Evolutionary conservation across 2,797 vertebrate species (phyloP), one percentile per base, ranked within the genome.

Genomic region (Chloroceryle amazona): DNA sequence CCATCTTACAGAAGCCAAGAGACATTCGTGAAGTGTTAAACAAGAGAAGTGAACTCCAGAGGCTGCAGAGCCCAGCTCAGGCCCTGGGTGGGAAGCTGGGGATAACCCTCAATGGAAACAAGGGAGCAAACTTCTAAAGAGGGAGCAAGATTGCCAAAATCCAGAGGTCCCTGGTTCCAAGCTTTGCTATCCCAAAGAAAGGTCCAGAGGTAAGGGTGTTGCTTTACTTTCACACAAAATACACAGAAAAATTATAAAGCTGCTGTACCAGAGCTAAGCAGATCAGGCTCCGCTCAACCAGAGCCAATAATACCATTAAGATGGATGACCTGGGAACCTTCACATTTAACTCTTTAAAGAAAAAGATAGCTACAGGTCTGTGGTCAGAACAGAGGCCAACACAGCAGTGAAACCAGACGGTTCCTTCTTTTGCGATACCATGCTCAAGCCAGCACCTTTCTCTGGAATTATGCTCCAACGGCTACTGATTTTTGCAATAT

Each of bases 1-100:
- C 18, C 5, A 0, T 3, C 22, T 44, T 9, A 3, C 17, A 21
- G 60, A 3, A 8, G 18, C 33, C 2, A 15, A 10, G 22, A 19
- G 26, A 7, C 11, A 0, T 2, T 12, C 0, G 21, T 0, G 35
- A n/a, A n/a, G 9, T 0, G 3, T 12, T 11, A 1, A 37, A 8
- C 2, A 4, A 16, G 26, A 5, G 39, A 2, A 0, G 21, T 0
- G 7, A 57, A 33, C 10, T 22, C 20, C 1, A 39, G 54, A 31
- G 55, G 49, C 54, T 31, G 65, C 51, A 10, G 55, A 37, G 44
- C 39, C 33, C 78, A 12, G 55, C 66, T 67, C 39, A 46, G 55
- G 37, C 55, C 7, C 44, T 0, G 0, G 0, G 5, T 11, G 7
- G 41, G 51, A 35, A 29, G n/a, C 13, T 8, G 8, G 6, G 5